Percentiles rank a stretch among this genome's conserved stretches.
Evolutionary conservation across 2,113 vertebrate genomes (phyloP).

Genomic region (Melanotaenia duboulayi): DNA sequence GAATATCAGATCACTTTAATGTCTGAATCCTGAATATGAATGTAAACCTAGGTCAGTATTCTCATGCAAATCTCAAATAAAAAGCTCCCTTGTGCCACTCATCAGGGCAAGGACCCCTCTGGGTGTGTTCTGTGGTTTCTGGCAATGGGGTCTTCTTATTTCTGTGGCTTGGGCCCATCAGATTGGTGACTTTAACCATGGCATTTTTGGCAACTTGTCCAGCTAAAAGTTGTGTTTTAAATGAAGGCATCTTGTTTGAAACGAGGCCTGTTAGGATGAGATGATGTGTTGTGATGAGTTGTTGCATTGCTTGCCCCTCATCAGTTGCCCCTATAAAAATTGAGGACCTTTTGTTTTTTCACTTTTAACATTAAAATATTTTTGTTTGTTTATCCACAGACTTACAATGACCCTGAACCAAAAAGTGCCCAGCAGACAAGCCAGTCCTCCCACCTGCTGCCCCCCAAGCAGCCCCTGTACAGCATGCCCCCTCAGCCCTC

Average conservation of each 20-base stretch:
- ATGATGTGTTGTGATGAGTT: not conserved
- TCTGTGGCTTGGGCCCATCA: too few relatives aligned
- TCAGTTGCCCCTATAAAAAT: too few relatives aligned
- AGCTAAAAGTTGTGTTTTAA: not conserved
- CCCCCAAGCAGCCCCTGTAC: constrained; percentile 93
- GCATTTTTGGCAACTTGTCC: too few relatives aligned
- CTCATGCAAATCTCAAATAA: not conserved
- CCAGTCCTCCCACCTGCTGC: constrained; percentile 92
- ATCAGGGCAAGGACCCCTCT: not conserved
- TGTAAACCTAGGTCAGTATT: not conserved
- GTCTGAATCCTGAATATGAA: not conserved
- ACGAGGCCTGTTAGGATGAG: not conserved
- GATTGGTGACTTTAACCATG: too few relatives aligned
- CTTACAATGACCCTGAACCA: constrained; percentile 92
- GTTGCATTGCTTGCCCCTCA: not conserved
- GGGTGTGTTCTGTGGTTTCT: too few relatives aligned
- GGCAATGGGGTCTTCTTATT: too few relatives aligned
- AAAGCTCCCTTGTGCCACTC: not conserved
- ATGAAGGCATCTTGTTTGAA: not conserved
- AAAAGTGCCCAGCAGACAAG: constrained; percentile 90
- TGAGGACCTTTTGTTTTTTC: not conserved
- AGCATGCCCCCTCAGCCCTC: constrained; percentile 90
- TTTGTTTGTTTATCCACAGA: constrained; percentile 78
- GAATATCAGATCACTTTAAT: not conserved
- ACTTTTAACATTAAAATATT: constrained; percentile 5